Conservation (phyloP, 2,888 invertebrate species). For the Cactoblastis cactorum region DNA sequence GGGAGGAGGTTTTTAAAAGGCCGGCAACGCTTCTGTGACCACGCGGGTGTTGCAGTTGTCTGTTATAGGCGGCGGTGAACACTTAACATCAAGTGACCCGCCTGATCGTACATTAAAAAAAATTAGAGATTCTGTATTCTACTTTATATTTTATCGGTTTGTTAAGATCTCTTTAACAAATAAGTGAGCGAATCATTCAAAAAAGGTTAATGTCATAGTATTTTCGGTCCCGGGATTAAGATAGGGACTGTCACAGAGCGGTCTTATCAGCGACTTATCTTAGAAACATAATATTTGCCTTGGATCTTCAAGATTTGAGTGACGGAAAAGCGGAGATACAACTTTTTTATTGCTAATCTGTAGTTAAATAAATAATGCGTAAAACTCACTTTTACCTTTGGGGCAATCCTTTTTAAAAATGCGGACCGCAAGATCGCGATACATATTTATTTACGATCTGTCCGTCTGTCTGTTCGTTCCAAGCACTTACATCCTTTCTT, state of each 20-base stretch:
- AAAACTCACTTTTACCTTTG: background rate
- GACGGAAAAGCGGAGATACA: background rate
- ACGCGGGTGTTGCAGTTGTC: too few relatives aligned
- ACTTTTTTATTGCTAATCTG: background rate
- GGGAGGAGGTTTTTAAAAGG: too few relatives aligned
- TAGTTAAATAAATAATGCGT: background rate
- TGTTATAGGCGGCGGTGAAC: too few relatives aligned
- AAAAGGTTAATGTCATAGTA: conserved; percentile 3
- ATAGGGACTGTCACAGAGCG: conserved; percentile 5
- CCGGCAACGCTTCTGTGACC: too few relatives aligned
- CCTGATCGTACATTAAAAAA: too few relatives aligned
- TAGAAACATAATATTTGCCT: conserved; percentile 59
- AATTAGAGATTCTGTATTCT: too few relatives aligned
- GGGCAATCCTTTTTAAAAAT: background rate
- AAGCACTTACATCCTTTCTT: conserved; percentile 39
- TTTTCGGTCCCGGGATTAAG: background rate
- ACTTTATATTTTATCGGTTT: too few relatives aligned
- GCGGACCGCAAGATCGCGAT: background rate
- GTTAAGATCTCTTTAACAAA: too few relatives aligned
- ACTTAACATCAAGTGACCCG: too few relatives aligned
- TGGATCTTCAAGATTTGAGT: conserved; percentile 18
- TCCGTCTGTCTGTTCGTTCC: conserved; percentile 19
- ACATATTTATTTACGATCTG: conserved; percentile 14
- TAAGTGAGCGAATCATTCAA: conserved; percentile 26
- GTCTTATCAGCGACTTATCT: conserved; percentile 32